Conservation (phyloP, 30 jellyfish, hydroid and myxozoan species). For the Catostylus mosaicus region DNA sequence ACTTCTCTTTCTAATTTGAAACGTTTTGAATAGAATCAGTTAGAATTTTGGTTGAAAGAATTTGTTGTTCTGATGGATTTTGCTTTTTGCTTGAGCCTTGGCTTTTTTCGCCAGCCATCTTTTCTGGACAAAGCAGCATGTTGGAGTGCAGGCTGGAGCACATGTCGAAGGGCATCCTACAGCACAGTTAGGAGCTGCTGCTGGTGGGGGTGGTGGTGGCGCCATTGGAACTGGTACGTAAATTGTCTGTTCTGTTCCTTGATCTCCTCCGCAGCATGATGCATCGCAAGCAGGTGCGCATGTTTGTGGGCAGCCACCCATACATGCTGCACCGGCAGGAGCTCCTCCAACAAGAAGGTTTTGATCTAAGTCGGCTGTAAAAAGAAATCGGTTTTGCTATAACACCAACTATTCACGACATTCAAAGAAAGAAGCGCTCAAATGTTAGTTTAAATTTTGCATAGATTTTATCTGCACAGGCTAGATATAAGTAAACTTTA, state of each 20-base stretch:
- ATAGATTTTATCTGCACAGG: neutral
- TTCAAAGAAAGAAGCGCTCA: neutral
- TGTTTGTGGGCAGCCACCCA: constrained; percentile 77
- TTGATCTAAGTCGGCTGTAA: constrained; percentile 89
- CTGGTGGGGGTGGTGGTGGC: constrained; percentile 96
- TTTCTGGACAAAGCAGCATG: constrained; percentile 93
- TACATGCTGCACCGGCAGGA: constrained; percentile 75
- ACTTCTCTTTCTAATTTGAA: too few relatives aligned
- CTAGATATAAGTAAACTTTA: too few relatives aligned
- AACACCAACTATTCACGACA: neutral
- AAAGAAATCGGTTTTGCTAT: neutral
- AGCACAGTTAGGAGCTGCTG: constrained; percentile 77
- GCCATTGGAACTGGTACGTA: constrained; percentile 80
- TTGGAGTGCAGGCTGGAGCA: constrained; percentile 97
- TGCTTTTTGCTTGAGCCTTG: constrained; percentile 48
- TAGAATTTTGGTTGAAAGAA: constrained; percentile 38
- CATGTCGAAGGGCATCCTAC: constrained; percentile 94
- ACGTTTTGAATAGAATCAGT: too few relatives aligned
- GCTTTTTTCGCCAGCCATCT: constrained; percentile 87
- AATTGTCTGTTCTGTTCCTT: constrained; percentile 56
- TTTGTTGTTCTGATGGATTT: neutral
- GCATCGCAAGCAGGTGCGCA: constrained; percentile 95
- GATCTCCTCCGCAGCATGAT: constrained; percentile 84
- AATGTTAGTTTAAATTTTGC: neutral
- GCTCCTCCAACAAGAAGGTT: constrained; percentile 81